A percentile compares a stretch with the other conserved stretches of the same genome.
Evolutionary conservation across 1,140 invertebrate genomes (phyloP).

Genomic region (Arctopsyche grandis): DNA sequence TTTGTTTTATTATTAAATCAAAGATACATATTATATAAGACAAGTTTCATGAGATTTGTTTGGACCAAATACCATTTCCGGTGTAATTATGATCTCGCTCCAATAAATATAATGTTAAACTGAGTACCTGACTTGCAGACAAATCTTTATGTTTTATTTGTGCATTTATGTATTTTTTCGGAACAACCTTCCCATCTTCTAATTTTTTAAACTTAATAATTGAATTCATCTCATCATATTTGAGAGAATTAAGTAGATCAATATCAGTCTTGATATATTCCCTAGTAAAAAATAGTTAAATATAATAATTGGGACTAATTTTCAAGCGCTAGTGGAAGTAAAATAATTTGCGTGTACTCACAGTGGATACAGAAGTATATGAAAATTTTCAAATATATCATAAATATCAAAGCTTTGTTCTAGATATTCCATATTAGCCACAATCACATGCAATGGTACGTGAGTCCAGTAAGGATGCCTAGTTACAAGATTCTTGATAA

Average conservation of each 20-base stretch:
- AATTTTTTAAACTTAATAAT: not conserved
- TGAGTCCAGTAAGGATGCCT: conserved; percentile 70
- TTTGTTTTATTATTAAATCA: too few species aligned
- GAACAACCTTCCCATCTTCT: not conserved
- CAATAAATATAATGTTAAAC: conserved; percentile 57
- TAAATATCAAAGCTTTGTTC: conserved; percentile 61
- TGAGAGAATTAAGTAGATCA: not conserved
- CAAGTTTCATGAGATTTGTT: not conserved
- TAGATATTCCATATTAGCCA: conserved; percentile 65
- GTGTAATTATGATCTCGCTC: conserved; percentile 59
- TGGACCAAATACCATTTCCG: conserved; percentile 58
- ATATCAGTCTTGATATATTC: not conserved
- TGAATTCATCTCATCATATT: not conserved
- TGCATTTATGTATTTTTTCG: not conserved
- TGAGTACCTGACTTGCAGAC: conserved; percentile 47
- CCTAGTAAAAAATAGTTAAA: not conserved
- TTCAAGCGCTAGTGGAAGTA: too few species aligned
- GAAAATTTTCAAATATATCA: conserved; percentile 66
- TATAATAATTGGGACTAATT: not conserved
- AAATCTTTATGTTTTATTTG: not conserved
- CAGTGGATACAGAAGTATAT: conserved; percentile 68
- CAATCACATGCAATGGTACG: conserved; percentile 64
- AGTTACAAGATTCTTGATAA: conserved; percentile 56
- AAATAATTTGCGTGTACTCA: too few species aligned
- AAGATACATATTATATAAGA: too few species aligned